Evolutionary conservation across 2,113 vertebrate species (phyloP).

Genomic region (Nanger granti): DNA sequence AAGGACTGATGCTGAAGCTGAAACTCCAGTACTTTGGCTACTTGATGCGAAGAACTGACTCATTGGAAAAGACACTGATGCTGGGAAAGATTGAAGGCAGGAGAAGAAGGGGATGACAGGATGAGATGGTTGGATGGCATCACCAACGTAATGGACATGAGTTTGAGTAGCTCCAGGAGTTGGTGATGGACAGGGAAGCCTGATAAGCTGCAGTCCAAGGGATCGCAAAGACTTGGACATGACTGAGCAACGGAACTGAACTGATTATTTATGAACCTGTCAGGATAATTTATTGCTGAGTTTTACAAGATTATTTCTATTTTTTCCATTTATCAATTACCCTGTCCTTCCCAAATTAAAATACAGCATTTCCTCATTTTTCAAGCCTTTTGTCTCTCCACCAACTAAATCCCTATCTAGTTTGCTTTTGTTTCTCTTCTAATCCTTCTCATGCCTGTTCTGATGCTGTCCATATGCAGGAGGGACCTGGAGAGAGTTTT

Average conservation of each 20-base stretch:
- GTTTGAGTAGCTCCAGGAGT: not conserved
- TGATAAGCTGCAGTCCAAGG: not conserved
- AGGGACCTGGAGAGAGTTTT: not conserved
- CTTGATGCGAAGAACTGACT: not conserved
- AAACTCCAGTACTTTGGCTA: not conserved
- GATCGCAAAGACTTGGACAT: accelerated
- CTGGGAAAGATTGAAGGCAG: not conserved
- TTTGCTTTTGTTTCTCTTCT: not conserved
- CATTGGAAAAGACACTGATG: not conserved
- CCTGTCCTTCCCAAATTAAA: not conserved
- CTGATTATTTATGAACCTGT: not conserved
- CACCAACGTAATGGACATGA: not conserved
- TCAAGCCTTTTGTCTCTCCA: not conserved
- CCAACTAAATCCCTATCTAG: not conserved
- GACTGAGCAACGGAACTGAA: not conserved
- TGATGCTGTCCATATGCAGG: not conserved
- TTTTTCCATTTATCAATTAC: not conserved
- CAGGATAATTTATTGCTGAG: not conserved
- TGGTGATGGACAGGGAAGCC: not conserved
- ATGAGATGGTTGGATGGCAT: not conserved
- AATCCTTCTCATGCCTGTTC: not conserved
- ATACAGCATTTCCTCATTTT: not conserved
- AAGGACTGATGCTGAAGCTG: not conserved
- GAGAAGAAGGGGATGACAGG: not conserved
- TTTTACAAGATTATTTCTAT: slow-evolving; percentile 4